These are phyloP conservation scores for Anguilla rostrata DNA, from an alignment of 2,113 vertebrate genomes.

Conservation along the genomic window DNA sequence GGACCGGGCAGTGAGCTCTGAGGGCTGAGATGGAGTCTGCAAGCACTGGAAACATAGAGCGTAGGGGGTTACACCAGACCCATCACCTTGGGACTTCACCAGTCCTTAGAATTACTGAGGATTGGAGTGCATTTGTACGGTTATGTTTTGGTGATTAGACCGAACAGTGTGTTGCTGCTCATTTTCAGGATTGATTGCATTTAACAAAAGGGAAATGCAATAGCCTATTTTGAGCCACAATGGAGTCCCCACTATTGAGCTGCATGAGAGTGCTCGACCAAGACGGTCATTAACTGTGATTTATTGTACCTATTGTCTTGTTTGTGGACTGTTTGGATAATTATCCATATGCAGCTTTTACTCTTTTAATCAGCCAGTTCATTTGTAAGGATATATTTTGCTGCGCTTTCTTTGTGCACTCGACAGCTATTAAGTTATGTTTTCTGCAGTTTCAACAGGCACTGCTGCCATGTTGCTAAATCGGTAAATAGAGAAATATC, in stretches of 20 bases:
- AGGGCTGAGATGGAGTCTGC: background rate
- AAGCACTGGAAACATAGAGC: too few species aligned
- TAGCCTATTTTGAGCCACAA: background rate
- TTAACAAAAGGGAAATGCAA: background rate
- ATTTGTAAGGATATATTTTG: background rate
- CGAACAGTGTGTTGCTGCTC: background rate
- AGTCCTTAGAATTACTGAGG: conserved; percentile 6
- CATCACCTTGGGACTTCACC: too few species aligned
- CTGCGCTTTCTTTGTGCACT: background rate
- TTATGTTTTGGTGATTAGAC: background rate
- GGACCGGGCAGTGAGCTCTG: background rate
- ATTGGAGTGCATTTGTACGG: background rate
- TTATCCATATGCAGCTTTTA: background rate
- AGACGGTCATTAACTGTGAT: background rate
- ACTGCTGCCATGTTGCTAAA: background rate
- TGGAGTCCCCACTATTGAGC: background rate
- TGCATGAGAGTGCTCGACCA: background rate
- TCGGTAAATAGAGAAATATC: background rate
- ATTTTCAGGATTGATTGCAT: background rate
- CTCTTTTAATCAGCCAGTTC: background rate
- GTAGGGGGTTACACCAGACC: conserved; percentile 4
- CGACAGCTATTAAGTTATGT: background rate
- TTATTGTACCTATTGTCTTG: background rate
- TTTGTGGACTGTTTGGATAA: background rate
- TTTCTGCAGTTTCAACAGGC: background rate